Evolutionary conservation across 2,888 invertebrate genomes (phyloP).

Genomic region (Rhabditoides inermis): DNA sequence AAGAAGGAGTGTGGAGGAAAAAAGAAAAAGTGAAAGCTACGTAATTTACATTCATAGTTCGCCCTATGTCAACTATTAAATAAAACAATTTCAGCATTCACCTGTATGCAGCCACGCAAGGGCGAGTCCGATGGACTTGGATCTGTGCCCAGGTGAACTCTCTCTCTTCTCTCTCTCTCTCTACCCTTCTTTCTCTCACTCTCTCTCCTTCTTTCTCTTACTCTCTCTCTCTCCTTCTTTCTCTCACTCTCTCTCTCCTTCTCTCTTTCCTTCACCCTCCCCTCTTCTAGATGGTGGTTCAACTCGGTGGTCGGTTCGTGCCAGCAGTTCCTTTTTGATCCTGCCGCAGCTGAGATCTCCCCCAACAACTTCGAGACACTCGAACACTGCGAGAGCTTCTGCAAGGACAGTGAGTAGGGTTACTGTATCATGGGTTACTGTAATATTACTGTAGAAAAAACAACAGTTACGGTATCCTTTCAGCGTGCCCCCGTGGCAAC

Average conservation of each 20-base stretch:
- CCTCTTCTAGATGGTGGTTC: constrained; percentile 26
- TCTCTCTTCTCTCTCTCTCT: too few relatives aligned
- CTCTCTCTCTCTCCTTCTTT: neutral
- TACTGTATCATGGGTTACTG: neutral
- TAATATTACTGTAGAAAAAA: neutral
- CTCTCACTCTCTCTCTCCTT: neutral
- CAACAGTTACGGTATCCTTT: constrained; percentile 1
- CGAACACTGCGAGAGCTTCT: constrained; percentile 33
- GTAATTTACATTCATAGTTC: neutral
- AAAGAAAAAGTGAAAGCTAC: neutral
- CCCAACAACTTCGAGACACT: constrained; percentile 36
- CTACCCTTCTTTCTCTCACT: too few relatives aligned
- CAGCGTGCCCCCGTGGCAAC: constrained; percentile 33
- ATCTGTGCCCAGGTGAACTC: constrained; percentile 18
- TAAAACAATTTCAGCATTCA: constrained; percentile 19
- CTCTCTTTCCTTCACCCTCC: too few relatives aligned
- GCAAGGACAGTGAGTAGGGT: constrained; percentile 25
- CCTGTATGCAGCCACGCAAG: constrained; percentile 34
- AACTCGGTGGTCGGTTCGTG: constrained; percentile 33
- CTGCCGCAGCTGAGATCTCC: constrained; percentile 19
- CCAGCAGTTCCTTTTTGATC: constrained; percentile 36
- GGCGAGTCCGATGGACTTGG: constrained; percentile 33
- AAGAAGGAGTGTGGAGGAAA: neutral
- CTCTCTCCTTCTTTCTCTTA: too few relatives aligned
- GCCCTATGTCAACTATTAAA: neutral